Base-by-base conservation (phyloP, 1,140 invertebrate species). In the Muscidifurax raptorellus region DNA sequence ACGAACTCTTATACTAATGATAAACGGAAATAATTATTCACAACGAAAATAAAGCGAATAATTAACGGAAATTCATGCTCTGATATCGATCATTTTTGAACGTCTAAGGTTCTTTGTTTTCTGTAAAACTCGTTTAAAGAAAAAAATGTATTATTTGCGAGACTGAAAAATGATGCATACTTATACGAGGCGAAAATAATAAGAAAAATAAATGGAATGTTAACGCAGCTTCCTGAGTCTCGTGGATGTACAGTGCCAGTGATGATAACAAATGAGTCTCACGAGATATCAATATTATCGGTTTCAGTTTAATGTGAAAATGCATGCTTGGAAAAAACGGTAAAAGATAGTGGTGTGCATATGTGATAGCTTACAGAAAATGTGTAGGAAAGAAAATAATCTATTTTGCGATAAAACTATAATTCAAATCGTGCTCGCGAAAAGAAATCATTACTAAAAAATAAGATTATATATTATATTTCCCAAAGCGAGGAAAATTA, bases 171-270 rank as follows among this genome's bases (percentile, higher is more conserved):
- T 40, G 87, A 85, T 82, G 52, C 52, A 59, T 59, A n/a, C 36
- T 40, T 40, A 66, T 80, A 82, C 64, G 75, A 82, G 84, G 84
- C 82, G 75, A 82, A 66, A 82, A 72, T 69, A 82, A 85, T 79
- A 82, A 85, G 80, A 85, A 82, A 82, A 85, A 81, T 74, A 86
- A 83, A 86, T 86, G 85, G 85, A 77, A 83, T 87, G 87, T 91
- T 91, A 93, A 93, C 92, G 92, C 92, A 93, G 89, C 92, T 93
- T 93, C 90, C 92, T 90, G 92, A 92, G 91, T 90, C 91, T 92
- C 91, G 91, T 93, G 91, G n/a, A 89, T 77, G 79, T 82, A 64
- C 30, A 82, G 59, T 80, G 66, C 75, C 77, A 86, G 74, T 75
- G 74, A 22, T 10, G 71, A 78, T 79, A 40, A 40, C 36, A n/a